Evolutionary conservation across 2,797 vertebrate species (phyloP), one percentile per base, ranked within the genome.

Genomic region (Cirrhinus mrigala): DNA sequence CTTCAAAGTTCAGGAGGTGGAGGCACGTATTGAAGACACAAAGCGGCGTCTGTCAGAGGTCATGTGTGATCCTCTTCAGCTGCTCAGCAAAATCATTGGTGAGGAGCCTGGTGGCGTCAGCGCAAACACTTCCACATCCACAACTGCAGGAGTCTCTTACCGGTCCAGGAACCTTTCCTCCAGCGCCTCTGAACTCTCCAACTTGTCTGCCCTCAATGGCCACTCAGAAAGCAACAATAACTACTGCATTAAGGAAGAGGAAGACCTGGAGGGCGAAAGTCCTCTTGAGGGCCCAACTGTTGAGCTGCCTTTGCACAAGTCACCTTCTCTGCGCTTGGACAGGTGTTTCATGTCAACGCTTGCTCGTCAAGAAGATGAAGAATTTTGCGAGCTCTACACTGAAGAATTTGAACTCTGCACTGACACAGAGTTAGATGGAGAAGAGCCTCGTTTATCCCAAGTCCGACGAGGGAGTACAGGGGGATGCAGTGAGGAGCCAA

Each of bases 1-100:
- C 95, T 99, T 99, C 90, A 99, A 97, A 91, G 98, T 98, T 64
- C 95, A 97, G n/a, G 98, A 99, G 88, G 98, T 99, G 75, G 98
- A 99, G 92, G 97, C 98, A 50, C 96, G 95, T 89, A 96, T 99
- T 4, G 98, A 99, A 91, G 98, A 99, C 95, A 99, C 98, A 5
- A 99, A 96, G 86, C 95, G 98, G 0, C 98, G 98, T 87, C 93
- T 99, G 85, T 97, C 98, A 0, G 98, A 99, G 93, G 98, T 95
- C 3, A 99, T 99, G 85, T 96, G 96, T 0, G 98, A 99, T 85
- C 98, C 98, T 70, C 94, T 99, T 70, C 98, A 99, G 91, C 94
- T 99, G 84, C 95, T 99, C 74, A 99, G 97, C 90, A 99, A 99
- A 91, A 98, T 99, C 50, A 99, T 99, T 74, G 98, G 98, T 24